A percentile compares a stretch with the other conserved stretches of the same genome.
Conservation (phyloP, 1,140 invertebrate genomes). For the Sarcophaga peregrina region DNA sequence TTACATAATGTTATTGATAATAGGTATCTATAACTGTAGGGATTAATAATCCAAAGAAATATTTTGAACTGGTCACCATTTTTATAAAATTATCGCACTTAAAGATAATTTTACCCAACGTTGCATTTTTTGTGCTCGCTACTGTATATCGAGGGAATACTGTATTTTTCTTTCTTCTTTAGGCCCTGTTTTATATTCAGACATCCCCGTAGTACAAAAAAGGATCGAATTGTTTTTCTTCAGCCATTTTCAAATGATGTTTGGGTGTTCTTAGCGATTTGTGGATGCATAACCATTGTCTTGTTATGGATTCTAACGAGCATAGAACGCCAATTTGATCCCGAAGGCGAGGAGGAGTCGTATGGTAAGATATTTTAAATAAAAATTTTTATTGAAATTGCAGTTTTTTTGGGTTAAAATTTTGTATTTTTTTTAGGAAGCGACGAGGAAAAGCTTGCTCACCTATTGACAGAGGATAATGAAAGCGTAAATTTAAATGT, state of each 20-base stretch:
- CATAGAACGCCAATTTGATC: constrained; percentile 46
- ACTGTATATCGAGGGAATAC: no score
- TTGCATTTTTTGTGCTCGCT: no score
- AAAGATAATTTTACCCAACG: no score
- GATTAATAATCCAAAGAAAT: no score
- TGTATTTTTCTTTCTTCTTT: constrained; percentile 44
- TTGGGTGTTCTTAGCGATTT: constrained; percentile 69
- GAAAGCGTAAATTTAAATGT: background rate
- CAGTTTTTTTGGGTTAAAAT: no score
- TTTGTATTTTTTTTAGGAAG: background rate
- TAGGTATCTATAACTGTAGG: no score
- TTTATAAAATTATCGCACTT: no score
- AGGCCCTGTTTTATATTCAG: constrained; percentile 74
- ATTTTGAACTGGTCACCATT: no score
- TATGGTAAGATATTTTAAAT: background rate
- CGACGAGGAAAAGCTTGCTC: background rate
- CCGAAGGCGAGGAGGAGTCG: background rate
- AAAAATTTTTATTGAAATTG: no score
- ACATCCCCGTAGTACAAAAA: constrained; percentile 73
- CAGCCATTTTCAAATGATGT: constrained; percentile 70
- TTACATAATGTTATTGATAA: no score
- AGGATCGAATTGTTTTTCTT: constrained; percentile 72
- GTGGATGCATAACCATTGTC: constrained; percentile 58
- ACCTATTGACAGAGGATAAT: background rate
- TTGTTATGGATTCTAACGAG: constrained; percentile 61